Evolutionary conservation across 1,140 invertebrate genomes (phyloP).

Genomic region (Calephelis nemesis): DNA sequence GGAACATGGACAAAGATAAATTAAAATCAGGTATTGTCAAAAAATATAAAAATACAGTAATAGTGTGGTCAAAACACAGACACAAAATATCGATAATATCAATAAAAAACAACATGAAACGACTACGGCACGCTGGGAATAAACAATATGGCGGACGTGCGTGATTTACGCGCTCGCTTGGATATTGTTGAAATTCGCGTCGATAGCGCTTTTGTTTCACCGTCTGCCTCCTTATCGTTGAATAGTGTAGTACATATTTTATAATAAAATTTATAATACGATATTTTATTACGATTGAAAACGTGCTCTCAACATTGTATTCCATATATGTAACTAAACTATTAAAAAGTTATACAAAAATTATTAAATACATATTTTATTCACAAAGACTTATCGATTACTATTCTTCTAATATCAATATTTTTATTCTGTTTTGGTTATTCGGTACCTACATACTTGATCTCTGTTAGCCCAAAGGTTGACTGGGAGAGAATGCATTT

Average conservation of each 20-base stretch:
- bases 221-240: conserved; percentile 67
- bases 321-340: background rate
- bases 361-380: too few species aligned
- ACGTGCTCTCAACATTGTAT: conserved; percentile 6
- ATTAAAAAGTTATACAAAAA: too few species aligned
- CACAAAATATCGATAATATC: conserved; percentile 41
- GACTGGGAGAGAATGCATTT: too few species aligned
- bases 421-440: too few species aligned
- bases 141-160: conserved; percentile 60
- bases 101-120: conserved; percentile 43
- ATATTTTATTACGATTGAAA: conserved; percentile 9
- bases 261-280: conserved; percentile 25
- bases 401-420: too few species aligned
- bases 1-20: too few species aligned
- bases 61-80: conserved; percentile 35
- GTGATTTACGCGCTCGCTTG: conserved; percentile 68
- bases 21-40: background rate
- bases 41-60: conserved; percentile 2
- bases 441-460: too few species aligned
- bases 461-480: too few species aligned
- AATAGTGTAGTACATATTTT: conserved; percentile 45
- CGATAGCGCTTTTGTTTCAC: conserved; percentile 73
- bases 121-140: conserved; percentile 47
- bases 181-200: conserved; percentile 71
- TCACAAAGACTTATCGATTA: too few species aligned